Evolutionary conservation across 2,113 vertebrate species (phyloP), one percentile per base, ranked within the genome.

Genomic region (Elephantulus edwardii): DNA sequence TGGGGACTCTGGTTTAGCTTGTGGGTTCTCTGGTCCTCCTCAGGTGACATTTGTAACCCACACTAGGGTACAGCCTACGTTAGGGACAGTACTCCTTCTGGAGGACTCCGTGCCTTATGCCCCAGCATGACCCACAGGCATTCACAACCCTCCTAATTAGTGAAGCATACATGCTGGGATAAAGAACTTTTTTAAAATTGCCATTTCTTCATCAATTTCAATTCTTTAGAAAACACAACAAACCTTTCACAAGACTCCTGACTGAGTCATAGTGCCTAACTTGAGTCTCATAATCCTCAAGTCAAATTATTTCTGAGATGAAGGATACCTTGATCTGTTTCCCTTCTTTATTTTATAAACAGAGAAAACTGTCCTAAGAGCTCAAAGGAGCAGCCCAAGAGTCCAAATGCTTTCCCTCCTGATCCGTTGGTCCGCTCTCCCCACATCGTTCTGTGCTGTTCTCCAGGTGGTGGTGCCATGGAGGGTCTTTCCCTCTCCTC

Each of bases 311-410:
- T 86, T 91, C 70, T 72, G 62, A 50, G n/a, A 24, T 35, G 10
- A 86, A 86, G 85, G 74, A 42, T 72, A 26, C n/a, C 62, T 48
- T n/a, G 60, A 83, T 2, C 17, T 74, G n/a, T 28, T 77, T 74
- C 91, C n/a, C 8, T 3, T 56, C 52, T 90, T 86, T 10, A 66
- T 54, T 78, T 78, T 72, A 84, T 38, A 89, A 84, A 68, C 56
- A 33, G n/a, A 87, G 85, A 71, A 24, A 20, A 30, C 33, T 48
- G 14, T 2, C 70, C 7, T 48, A 42, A 58, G 22, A 46, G 11
- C 16, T 44, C 12, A 86, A 35, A 22, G 20, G 26, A n/a, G 40
- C 24, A 70, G 35, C 88, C 24, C 76, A 76, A 71, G 20, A 5
- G 52, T 56, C 6, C 66, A 38, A 44, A 50, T 62, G 12, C 1